These are phyloP conservation scores for Cherax destructor DNA, from an alignment of 1,140 invertebrate genomes.

Conservation along the genomic window DNA sequence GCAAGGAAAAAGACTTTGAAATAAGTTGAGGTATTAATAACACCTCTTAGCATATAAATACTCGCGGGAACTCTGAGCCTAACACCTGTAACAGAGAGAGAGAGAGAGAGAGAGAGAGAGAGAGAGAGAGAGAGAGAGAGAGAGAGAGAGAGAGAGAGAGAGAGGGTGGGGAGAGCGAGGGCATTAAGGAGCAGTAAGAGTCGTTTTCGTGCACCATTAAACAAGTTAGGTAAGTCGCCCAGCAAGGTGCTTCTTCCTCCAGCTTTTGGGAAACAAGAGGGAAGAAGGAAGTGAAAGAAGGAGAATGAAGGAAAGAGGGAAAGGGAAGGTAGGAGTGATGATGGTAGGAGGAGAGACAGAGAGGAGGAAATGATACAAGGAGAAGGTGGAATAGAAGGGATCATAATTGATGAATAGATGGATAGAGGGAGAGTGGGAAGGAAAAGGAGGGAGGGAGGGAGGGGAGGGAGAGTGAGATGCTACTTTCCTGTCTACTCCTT, in stretches of 20 bases:
- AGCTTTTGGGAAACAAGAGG: not conserved
- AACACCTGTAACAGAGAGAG: too few species aligned
- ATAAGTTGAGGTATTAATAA: too few species aligned
- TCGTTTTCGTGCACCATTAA: slow-evolving; percentile 1
- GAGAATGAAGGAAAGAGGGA: not conserved
- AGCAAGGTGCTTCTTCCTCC: not conserved
- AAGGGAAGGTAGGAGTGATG: not conserved
- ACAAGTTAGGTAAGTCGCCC: not conserved
- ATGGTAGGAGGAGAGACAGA: not conserved
- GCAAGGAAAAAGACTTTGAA: too few species aligned
- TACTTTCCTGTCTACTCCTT: too few species aligned
- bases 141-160: not conserved
- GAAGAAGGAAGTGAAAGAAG: not conserved
- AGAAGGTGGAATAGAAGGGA: too few species aligned
- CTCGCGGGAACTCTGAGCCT: too few species aligned
- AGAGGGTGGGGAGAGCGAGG: not conserved
- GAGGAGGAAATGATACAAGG: not conserved
- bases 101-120: too few species aligned
- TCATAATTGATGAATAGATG: too few species aligned
- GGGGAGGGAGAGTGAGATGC: not conserved
- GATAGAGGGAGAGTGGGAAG: too few species aligned
- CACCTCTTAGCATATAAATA: too few species aligned
- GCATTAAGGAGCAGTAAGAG: slow-evolving; percentile 2
- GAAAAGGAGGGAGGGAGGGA: too few species aligned
- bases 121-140: too few species aligned